Evolutionary conservation across 2,113 vertebrate species (phyloP), one percentile per base, ranked within the genome.

Genomic region (human (Homo sapiens)): DNA sequence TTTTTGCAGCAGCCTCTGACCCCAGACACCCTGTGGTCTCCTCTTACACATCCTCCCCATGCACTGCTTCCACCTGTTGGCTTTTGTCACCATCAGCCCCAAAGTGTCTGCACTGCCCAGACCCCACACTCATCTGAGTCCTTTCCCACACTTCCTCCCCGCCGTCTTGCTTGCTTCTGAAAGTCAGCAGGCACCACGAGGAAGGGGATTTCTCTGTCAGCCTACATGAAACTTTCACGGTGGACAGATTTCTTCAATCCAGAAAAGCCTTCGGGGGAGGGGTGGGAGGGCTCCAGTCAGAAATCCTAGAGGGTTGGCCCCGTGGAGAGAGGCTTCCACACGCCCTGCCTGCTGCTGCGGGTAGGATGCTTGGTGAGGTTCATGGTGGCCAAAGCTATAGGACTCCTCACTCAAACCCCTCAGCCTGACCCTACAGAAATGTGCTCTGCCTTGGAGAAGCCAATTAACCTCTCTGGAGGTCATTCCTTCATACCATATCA

Each of bases 1-100:
- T 94, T 90, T 97, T 83, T 72, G 72, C 40, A 55, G 25, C 25
- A 91, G 82, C 45, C 70, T 93, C 92, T 81, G 88, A 80, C 76
- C 70, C 82, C 32, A 2, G 85, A 38, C 55, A 6, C 9, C 38
- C 90, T 14, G 17, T 64, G n/a, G 61, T 59, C 57, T 0, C 0
- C 23, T 92, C 95, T 92, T 32, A 75, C 87, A 48, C 48, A 20
- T 68, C 48, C 35, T 78, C 80, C 88, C 57, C 23, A 68, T 32
- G 70, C 78, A 13, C 72, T 38, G 23, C 70, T 40, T 14, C 59
- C 13, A 9, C 64, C 43, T 57, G 79, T 35, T 66, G 38, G 87
- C 52, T 75, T 52, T 16, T 76, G 83, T 96, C 92, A 61, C 84
- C 5, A 2, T 40, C 90, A 48, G 18, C n/a, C 81, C 95, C 12